Conservation (phyloP, 2,113 vertebrate species). For the Psettodes erumei region DNA sequence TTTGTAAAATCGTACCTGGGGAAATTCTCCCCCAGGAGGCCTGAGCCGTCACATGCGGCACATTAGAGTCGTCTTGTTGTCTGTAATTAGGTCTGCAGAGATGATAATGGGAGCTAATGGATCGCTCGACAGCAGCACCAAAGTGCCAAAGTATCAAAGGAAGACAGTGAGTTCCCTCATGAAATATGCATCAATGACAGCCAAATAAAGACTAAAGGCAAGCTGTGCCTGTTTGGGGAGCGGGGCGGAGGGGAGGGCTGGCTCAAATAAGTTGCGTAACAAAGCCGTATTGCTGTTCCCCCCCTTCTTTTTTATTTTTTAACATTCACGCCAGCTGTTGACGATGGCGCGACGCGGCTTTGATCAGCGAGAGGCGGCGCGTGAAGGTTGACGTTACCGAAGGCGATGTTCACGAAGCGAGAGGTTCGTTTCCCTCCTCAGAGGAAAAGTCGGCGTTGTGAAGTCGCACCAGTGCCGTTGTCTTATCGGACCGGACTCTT, state of each 20-base stretch:
- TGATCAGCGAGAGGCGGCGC: constrained; percentile 64
- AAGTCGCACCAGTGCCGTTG: background rate
- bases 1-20: background rate
- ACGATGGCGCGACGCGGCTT: constrained; percentile 50
- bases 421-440: constrained; percentile 8
- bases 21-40: background rate
- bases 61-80: constrained; percentile 32
- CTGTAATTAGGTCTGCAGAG: constrained; percentile 40
- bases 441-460: background rate
- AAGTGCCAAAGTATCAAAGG: constrained; percentile 66
- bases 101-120: constrained; percentile 66
- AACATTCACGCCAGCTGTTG: constrained; percentile 67
- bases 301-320: background rate
- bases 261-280: constrained; percentile 53
- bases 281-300: constrained; percentile 41
- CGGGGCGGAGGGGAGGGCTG: constrained; percentile 17
- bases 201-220: constrained; percentile 70
- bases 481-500: background rate
- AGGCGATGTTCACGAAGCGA: constrained; percentile 32
- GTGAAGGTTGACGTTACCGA: constrained; percentile 61
- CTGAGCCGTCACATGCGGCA: background rate
- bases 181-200: constrained; percentile 76
- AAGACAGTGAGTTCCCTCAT: constrained; percentile 65
- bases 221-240: constrained; percentile 65
- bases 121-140: constrained; percentile 56